These are phyloP conservation scores for Mactra quadrangularis DNA, from an alignment of 1,140 invertebrate genomes.

Conservation along the genomic window DNA sequence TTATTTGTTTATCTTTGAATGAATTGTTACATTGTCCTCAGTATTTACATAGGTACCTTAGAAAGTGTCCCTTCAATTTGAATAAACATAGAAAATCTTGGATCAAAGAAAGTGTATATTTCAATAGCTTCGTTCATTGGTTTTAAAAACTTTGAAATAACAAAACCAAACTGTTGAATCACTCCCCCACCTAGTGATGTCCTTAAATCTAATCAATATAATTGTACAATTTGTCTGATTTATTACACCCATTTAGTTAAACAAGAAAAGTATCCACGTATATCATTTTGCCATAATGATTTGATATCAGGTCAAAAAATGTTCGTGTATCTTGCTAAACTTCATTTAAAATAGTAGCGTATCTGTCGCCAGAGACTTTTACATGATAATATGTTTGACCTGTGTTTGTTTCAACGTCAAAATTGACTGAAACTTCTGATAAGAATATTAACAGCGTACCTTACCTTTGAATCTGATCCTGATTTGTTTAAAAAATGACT, in stretches of 20 bases:
- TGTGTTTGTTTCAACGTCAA: conserved; percentile 22
- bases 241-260: conserved; percentile 28
- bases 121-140: background rate
- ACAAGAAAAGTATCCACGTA: conserved; percentile 22
- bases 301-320: conserved; percentile 37
- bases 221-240: conserved; percentile 43
- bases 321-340: conserved; percentile 37
- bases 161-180: conserved; percentile 6
- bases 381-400: conserved; percentile 41
- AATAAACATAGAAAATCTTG: conserved; percentile 11
- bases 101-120: conserved; percentile 36
- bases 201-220: conserved; percentile 34
- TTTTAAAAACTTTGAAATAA: conserved; percentile 15
- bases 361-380: conserved; percentile 48
- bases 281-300: conserved; percentile 54
- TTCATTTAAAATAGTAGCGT: conserved; percentile 36
- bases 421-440: conserved; percentile 32
- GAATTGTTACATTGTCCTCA: too few relatives aligned
- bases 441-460: conserved; percentile 8
- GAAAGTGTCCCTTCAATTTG: conserved; percentile 4
- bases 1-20: too few relatives aligned
- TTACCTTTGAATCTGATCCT: conserved; percentile 24
- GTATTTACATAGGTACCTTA: too few relatives aligned
- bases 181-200: conserved; percentile 32
- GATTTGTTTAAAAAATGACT: conserved; percentile 6